phyloP scores from a whole-genome alignment of 2,888 invertebrate species.

The Poecilobothrus nobilitatus region DNA sequence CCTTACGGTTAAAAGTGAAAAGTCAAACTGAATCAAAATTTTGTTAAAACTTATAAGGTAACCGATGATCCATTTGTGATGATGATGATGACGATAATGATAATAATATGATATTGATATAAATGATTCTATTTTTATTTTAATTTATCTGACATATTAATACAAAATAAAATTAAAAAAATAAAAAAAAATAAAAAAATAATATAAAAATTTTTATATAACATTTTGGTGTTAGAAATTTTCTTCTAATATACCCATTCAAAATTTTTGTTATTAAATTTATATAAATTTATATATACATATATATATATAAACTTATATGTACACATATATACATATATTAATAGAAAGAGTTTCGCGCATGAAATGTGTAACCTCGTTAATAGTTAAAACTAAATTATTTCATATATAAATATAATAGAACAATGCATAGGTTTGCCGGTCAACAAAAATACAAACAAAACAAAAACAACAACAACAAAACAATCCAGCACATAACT shows the following conservation, averaged over 20 bases:
- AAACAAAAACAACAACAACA: not conserved
- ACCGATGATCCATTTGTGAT: not conserved
- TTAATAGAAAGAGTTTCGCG: constrained; percentile 1
- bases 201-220: no score
- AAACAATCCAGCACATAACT: no score
- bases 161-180: no score
- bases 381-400: not conserved
- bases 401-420: not conserved
- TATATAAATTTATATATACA: not conserved
- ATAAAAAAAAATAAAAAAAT: no score
- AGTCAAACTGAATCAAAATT: not conserved
- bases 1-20: not conserved
- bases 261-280: not conserved
- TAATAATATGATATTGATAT: no score
- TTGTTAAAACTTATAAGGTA: not conserved
- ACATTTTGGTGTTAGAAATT: not conserved
- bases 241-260: not conserved
- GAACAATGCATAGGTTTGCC: constrained; percentile 2
- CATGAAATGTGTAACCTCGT: not conserved
- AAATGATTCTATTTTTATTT: not conserved
- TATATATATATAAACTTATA: not conserved
- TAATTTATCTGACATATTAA: not conserved
- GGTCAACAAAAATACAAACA: not conserved
- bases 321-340: not conserved
- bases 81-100: no score